Evolutionary conservation across 1,140 invertebrate genomes (phyloP).

Genomic region (Brachionus asplanchnoidis): DNA sequence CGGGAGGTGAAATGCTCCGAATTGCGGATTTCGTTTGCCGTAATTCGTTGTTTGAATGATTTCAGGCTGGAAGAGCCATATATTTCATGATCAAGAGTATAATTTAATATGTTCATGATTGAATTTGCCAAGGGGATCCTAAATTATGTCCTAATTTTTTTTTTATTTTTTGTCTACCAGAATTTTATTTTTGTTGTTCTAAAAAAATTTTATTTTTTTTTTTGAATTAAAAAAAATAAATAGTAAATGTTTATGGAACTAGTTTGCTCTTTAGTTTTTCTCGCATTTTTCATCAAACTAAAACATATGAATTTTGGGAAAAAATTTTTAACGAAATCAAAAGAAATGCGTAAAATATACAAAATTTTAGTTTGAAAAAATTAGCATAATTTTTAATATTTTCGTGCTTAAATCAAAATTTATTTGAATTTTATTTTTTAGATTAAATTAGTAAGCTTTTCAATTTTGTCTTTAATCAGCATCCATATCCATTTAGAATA

Average conservation of each 20-base stretch:
- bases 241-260: neutral
- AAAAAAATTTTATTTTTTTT: neutral
- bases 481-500: neutral
- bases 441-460: neutral
- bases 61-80: neutral
- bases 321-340: neutral
- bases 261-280: neutral
- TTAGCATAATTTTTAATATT: neutral
- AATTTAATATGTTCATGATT: slow-evolving; percentile 11
- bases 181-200: neutral
- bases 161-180: neutral
- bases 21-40: neutral
- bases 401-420: neutral
- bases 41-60: neutral
- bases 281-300: neutral
- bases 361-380: neutral
- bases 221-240: neutral
- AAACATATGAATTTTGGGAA: slow-evolving; percentile 3
- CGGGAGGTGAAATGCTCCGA: slow-evolving; percentile 44
- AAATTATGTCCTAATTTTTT: neutral
- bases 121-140: neutral
- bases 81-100: neutral
- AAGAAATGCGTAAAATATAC: neutral
- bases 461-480: neutral
- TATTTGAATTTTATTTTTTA: neutral